These are phyloP conservation scores for Pangasianodon gigas DNA, from an alignment of 2,113 vertebrate species.

Conservation along the genomic window DNA sequence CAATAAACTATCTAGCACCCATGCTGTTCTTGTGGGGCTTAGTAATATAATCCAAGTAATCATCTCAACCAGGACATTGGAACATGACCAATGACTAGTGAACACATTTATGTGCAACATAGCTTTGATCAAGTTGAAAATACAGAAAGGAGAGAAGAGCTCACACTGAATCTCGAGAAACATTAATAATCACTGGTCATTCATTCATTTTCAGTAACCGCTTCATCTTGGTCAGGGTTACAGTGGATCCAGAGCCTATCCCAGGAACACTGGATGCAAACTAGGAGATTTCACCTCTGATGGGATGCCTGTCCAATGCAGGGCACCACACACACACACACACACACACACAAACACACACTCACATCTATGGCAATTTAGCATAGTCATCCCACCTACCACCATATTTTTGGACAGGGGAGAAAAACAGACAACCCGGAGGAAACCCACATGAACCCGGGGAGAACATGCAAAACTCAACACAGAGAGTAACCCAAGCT, in stretches of 20 bases:
- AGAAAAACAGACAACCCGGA: background rate
- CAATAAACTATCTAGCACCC: slow-evolving; percentile 65
- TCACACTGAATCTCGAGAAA: background rate
- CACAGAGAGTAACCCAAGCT: background rate
- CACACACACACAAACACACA: background rate
- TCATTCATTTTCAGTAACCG: background rate
- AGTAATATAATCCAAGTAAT: slow-evolving; percentile 14
- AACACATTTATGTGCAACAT: background rate
- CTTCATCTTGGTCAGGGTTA: background rate
- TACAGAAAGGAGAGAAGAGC: background rate
- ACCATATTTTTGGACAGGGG: background rate
- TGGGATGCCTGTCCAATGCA: background rate
- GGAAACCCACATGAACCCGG: background rate
- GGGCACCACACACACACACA: background rate
- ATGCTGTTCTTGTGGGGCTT: slow-evolving; percentile 45
- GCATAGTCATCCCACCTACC: background rate
- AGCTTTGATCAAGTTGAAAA: background rate
- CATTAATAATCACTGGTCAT: background rate
- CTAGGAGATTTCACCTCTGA: background rate
- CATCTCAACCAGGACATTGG: background rate
- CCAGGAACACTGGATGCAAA: background rate
- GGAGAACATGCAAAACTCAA: background rate
- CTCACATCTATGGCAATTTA: background rate
- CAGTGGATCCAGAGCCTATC: background rate
- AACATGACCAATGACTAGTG: background rate